Base-by-base conservation (phyloP, 2,888 invertebrate genomes). In the Alentia gelatinosa region DNA sequence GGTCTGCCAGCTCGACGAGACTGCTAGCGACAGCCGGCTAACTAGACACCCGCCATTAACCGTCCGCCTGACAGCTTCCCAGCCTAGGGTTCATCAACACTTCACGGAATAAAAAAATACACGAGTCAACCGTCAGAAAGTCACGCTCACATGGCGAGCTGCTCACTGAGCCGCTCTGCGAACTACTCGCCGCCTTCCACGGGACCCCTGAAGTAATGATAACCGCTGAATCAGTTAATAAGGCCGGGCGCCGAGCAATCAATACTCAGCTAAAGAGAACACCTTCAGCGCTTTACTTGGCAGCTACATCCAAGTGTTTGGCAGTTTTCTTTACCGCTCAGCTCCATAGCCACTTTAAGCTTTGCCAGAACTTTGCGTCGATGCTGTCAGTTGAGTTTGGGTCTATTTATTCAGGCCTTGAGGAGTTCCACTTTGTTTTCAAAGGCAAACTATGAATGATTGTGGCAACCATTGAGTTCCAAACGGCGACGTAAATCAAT, bases 331-430 rank as follows among this genome's bases (percentile, higher is more conserved):
- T 56, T 19, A 19, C n/a, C 56, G 19, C 1, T 56, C n/a, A 56
- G 56, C n/a, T 56, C 56, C 23, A n/a, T 56, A 56, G 56, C 56
- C n/a, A n/a, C n/a, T n/a, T n/a, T n/a, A n/a, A n/a, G n/a, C n/a
- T 12, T 3, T 12, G 56, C 56, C 56, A 56, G 56, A 56, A 56
- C 19, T 56, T 56, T 19, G 19, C 19, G n/a, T 56, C 56, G 19
- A 56, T 56, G 56, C 23, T 30, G 39, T n/a, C 26, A 40, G 35
- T 68, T 91, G 50, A 63, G 75, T 91, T 19, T 89, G 33, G 89
- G 39, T 91, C 40, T 63, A 40, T 88, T 50, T 7, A 19, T 84
- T 47, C 39, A 1, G 26, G 86, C 63, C 63, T 56, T 15, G 39
- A 35, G 84, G 26, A 68, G 42, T 56, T 56, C 23, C n/a, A 19